phyloP scores from a whole-genome alignment of 2,888 invertebrate species.

The Sicus ferrugineus region DNA sequence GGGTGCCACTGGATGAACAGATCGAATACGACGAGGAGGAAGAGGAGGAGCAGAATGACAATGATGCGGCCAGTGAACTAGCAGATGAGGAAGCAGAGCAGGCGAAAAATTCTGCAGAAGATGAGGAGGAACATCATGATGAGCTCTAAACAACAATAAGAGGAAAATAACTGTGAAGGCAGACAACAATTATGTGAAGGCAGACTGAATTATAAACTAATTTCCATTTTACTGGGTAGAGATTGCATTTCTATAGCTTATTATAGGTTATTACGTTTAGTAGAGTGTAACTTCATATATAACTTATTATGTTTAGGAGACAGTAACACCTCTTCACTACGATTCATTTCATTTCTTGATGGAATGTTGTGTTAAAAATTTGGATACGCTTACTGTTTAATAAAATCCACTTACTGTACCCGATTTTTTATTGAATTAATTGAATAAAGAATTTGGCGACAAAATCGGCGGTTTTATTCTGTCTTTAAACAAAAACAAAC shows the following conservation, averaged over 20 bases:
- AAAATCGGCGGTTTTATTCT: not conserved
- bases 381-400: no score
- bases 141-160: conserved; percentile 67
- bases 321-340: not conserved
- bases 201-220: conserved; percentile 55
- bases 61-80: conserved; percentile 63
- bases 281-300: not conserved
- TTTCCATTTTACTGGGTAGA: conserved; percentile 28
- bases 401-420: not conserved
- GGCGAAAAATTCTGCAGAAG: conserved; percentile 61
- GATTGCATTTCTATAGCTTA: conserved; percentile 27
- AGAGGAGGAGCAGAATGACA: conserved; percentile 55
- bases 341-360: conserved; percentile 10
- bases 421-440: not conserved
- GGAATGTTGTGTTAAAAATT: not conserved
- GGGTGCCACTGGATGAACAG: conserved; percentile 78
- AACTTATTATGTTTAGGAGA: not conserved
- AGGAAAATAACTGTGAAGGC: not conserved
- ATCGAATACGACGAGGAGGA: conserved; percentile 65
- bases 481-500: no score
- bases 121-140: conserved; percentile 68
- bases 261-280: conserved; percentile 3
- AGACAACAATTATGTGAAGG: conserved; percentile 47
- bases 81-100: conserved; percentile 58
- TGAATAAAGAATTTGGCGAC: not conserved